These are phyloP conservation scores for Drosophila miranda DNA, from an alignment of 1,140 invertebrate species.

Conservation along the genomic window DNA sequence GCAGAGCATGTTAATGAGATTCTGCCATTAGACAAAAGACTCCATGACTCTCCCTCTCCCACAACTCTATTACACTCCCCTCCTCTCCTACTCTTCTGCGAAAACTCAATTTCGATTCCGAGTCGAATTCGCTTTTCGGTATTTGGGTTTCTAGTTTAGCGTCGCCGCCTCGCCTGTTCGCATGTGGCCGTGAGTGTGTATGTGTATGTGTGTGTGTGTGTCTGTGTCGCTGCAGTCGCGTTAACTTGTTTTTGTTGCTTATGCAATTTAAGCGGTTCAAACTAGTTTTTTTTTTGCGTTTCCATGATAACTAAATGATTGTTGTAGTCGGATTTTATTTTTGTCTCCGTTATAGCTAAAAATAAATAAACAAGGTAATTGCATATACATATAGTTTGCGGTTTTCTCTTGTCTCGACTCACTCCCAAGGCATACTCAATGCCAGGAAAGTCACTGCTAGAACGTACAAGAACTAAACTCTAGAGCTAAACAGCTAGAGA, in stretches of 20 bases:
- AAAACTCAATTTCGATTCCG: no score
- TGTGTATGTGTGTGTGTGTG: background rate
- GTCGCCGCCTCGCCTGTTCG: background rate
- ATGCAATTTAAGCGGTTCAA: conserved; percentile 36
- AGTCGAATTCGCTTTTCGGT: conserved; percentile 53
- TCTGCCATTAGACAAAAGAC: conserved; percentile 45
- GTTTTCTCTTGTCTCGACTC: conserved; percentile 13
- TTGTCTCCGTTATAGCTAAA: conserved; percentile 57
- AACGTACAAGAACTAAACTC: no score
- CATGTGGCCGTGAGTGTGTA: background rate
- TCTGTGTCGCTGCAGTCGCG: conserved; percentile 7
- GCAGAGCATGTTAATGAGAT: conserved; percentile 48
- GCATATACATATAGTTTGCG: conserved; percentile 40
- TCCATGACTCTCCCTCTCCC: conserved; percentile 12
- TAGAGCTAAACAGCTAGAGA: no score
- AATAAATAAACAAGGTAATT: conserved; percentile 73
- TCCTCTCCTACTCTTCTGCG: background rate
- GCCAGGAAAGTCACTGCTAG: no score
- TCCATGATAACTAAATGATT: conserved; percentile 39
- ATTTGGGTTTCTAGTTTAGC: conserved; percentile 71
- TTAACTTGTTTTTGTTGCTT: conserved; percentile 57
- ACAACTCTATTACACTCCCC: conserved; percentile 15
- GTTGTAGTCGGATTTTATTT: conserved; percentile 24
- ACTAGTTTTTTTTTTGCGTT: conserved; percentile 36
- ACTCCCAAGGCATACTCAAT: no score